A percentile compares a stretch with the other conserved stretches of the same genome.
These are phyloP conservation scores for Synergus japonicus DNA, from an alignment of 2,888 invertebrate genomes.

Conservation along the genomic window DNA sequence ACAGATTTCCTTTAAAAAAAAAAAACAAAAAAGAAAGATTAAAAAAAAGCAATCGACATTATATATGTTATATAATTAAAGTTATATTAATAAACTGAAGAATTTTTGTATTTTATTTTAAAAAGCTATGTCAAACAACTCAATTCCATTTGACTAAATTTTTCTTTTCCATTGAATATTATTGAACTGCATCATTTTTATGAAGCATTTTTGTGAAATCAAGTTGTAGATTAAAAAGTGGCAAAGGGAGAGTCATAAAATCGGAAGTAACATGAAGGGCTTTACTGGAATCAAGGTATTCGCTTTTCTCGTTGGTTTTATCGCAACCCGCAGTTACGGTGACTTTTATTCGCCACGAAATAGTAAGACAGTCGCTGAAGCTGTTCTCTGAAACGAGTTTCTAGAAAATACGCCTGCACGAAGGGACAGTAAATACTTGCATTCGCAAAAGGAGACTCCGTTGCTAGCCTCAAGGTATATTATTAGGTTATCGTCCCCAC, in stretches of 20 bases:
- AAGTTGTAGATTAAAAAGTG: constrained; percentile 12
- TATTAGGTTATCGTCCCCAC: constrained; percentile 51
- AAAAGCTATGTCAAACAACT: too few species aligned
- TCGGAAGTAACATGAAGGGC: constrained; percentile 15
- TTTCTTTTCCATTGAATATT: too few species aligned
- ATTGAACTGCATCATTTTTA: too few species aligned
- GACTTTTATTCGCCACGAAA: constrained; percentile 35
- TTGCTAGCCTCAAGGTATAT: constrained; percentile 47
- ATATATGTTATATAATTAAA: too few species aligned
- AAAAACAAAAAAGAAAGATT: too few species aligned
- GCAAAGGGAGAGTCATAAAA: constrained; percentile 4
- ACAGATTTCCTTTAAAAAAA: too few species aligned
- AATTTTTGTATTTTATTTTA: too few species aligned
- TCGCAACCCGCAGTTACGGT: constrained; percentile 23
- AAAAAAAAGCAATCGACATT: too few species aligned
- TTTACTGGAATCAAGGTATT: constrained; percentile 25
- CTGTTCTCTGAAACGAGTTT: constrained; percentile 25
- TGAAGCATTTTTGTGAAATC: not conserved
- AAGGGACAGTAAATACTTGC: constrained; percentile 39
- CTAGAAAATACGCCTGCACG: constrained; percentile 37
- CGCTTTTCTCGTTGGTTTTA: constrained; percentile 33
- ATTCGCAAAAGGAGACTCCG: constrained; percentile 17
- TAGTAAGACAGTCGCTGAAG: constrained; percentile 29
- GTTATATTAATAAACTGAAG: too few species aligned
- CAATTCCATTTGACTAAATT: too few species aligned